Evolutionary conservation across 2,113 vertebrate genomes (phyloP).

Genomic region (Brachyhypopomus occidentalis): DNA sequence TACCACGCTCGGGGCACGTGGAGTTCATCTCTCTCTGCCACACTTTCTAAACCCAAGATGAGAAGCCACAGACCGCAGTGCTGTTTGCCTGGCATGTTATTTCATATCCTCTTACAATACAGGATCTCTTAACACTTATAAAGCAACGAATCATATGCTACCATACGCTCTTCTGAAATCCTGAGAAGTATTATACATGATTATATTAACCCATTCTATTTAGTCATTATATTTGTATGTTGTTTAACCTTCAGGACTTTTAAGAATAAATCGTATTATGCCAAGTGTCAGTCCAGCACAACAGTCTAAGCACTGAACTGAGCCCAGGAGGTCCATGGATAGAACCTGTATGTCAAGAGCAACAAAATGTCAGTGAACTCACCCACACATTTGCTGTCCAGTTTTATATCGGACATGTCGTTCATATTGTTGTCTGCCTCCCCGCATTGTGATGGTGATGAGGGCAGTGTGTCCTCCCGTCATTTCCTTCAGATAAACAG

Average conservation of each 20-base stretch:
- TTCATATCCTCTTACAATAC: neutral
- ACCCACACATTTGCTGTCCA: constrained; percentile 16
- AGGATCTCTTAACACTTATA: neutral
- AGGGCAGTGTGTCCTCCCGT: constrained; percentile 21
- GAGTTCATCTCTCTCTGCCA: constrained; percentile 47
- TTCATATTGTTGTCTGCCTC: constrained; percentile 40
- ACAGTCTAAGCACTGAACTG: neutral
- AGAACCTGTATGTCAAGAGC: neutral
- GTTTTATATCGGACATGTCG: neutral
- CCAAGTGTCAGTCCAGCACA: neutral
- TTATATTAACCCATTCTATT: neutral
- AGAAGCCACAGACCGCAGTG: constrained; percentile 48
- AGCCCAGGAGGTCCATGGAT: neutral
- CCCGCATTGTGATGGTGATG: constrained; percentile 25
- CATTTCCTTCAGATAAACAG: constrained; percentile 41
- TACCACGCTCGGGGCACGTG: constrained; percentile 41
- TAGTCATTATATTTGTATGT: neutral
- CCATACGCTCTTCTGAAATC: no score
- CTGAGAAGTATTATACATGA: neutral
- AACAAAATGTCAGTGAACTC: neutral
- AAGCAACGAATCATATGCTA: neutral
- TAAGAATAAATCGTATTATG: neutral
- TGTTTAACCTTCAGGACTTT: neutral
- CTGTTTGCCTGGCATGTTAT: neutral
- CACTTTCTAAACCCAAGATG: constrained; percentile 29